Evolutionary conservation across 2,888 invertebrate species (phyloP), one percentile per base, ranked within the genome.

Genomic region (Nebria salina): DNA sequence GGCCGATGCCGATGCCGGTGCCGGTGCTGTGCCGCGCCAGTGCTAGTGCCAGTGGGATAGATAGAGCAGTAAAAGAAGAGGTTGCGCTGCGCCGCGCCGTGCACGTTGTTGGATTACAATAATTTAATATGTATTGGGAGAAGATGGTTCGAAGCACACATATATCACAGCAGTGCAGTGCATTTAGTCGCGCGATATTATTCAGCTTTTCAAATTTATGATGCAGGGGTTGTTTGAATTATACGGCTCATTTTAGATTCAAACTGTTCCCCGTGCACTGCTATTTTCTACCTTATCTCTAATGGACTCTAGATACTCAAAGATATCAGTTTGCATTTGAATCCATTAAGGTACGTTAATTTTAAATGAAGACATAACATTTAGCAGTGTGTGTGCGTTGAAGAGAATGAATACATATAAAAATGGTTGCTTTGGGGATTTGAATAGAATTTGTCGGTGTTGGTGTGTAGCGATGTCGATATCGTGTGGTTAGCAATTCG

Each of bases 71-170:
- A 76, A 76, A 76, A 66, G 75, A 65, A 65, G 65, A 34, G 34
- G 64, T 20, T 64, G 76, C 66, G 64, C 42, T 68, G 15, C 15
- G 77, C 65, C 72, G 64, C 43, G 11, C 7, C 25, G 42, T 65
- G 42, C 26, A 65, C 66, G 66, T 73, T 15, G 70, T 34, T 78
- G 78, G 65, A 78, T 78, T 78, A 68, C 73, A 78, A 78, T 78
- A 78, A 78, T 78, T 78, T 78, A 78, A 78, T 78, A 78, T 78
- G 78, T 78, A 78, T 78, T 78, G 78, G 78, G 65, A 74, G 78
- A 78, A 78, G 74, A 74, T 43, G 73, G 74, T 74, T 78, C 66
- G 42, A 25, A 66, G 66, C 54, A 65, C 54, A 65, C 78, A 65
- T 78, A 78, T 78, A 74, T 78, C 78, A 78, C 73, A 78, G 73